Percentiles rank a stretch among this genome's conserved stretches.
phyloP scores from a whole-genome alignment of 2,113 vertebrate species.

The Raphicerus campestris region DNA sequence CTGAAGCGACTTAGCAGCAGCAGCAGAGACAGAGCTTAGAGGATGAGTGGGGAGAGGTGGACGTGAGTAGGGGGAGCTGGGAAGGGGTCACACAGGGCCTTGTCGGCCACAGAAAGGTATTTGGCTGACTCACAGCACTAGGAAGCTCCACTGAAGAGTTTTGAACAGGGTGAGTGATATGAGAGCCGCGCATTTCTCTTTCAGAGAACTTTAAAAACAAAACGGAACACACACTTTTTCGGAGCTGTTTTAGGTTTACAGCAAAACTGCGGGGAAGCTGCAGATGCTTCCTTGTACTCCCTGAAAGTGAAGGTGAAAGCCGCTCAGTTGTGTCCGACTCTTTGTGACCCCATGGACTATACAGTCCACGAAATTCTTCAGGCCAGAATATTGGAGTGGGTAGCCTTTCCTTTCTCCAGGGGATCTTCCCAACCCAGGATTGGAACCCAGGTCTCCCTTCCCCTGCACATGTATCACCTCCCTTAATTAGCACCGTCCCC shows the following conservation, averaged over 20 bases:
- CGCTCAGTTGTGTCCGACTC: not conserved
- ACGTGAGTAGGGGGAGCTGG: no score
- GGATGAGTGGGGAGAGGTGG: not conserved
- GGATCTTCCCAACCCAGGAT: not conserved
- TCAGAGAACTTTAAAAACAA: not conserved
- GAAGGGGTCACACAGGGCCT: not conserved
- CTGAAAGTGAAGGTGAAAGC: not conserved
- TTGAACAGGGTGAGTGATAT: not conserved
- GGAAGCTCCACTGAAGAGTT: not conserved
- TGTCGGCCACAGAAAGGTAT: no score
- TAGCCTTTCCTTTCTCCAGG: not conserved
- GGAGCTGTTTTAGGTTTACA: not conserved
- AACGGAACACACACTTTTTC: not conserved
- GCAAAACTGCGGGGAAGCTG: not conserved
- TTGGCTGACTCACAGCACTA: not conserved
- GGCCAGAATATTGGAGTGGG: not conserved
- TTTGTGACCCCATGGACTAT: not conserved
- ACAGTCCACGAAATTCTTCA: not conserved
- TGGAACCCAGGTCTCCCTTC: not conserved
- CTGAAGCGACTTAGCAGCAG: no score
- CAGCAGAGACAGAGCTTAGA: not conserved
- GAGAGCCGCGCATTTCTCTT: not conserved
- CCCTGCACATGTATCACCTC: rapidly evolving
- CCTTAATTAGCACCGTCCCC: not conserved
- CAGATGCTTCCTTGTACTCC: not conserved